A percentile compares a stretch with the other conserved stretches of the same genome.
Conservation (phyloP, 2,888 invertebrate species). For the Cybosia mesomella region DNA sequence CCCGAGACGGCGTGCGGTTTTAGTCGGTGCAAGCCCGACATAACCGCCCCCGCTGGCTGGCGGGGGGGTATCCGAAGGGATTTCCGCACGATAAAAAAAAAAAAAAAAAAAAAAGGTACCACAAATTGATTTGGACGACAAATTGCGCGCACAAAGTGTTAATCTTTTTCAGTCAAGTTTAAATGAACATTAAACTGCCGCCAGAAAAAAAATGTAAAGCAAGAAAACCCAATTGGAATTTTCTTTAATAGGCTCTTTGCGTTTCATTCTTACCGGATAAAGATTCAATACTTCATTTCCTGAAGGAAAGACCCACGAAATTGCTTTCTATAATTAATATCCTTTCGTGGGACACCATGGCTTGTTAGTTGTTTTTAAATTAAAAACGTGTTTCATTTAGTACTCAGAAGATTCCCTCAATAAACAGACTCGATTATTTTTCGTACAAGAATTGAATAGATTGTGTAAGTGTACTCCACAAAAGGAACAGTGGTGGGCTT, state of each 20-base stretch:
- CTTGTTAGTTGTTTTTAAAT: constrained; percentile 57
- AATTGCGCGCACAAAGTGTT: constrained; percentile 38
- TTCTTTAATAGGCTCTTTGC: constrained; percentile 55
- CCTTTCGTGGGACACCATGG: constrained; percentile 54
- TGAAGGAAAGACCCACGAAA: constrained; percentile 34
- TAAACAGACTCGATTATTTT: constrained; percentile 52
- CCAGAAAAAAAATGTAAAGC: constrained; percentile 24
- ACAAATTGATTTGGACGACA: constrained; percentile 38
- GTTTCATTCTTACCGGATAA: constrained; percentile 57
- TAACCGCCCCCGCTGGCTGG: too few relatives aligned
- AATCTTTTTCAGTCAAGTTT: constrained; percentile 39
- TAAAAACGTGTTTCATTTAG: constrained; percentile 63
- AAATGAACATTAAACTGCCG: constrained; percentile 38
- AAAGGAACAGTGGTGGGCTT: constrained; percentile 27
- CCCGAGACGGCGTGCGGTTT: too few relatives aligned
- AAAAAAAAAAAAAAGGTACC: too few relatives aligned
- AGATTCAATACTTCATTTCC: constrained; percentile 59
- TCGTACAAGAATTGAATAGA: constrained; percentile 44
- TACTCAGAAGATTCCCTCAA: constrained; percentile 51
- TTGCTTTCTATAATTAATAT: constrained; percentile 52
- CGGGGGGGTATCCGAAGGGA: too few relatives aligned
- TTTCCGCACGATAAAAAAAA: too few relatives aligned
- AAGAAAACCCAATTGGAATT: constrained; percentile 45
- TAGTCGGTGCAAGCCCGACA: too few relatives aligned
- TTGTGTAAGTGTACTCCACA: constrained; percentile 31